Base-by-base conservation (phyloP, 2,113 vertebrate species). In the Ctenodactylus gundi region DNA sequence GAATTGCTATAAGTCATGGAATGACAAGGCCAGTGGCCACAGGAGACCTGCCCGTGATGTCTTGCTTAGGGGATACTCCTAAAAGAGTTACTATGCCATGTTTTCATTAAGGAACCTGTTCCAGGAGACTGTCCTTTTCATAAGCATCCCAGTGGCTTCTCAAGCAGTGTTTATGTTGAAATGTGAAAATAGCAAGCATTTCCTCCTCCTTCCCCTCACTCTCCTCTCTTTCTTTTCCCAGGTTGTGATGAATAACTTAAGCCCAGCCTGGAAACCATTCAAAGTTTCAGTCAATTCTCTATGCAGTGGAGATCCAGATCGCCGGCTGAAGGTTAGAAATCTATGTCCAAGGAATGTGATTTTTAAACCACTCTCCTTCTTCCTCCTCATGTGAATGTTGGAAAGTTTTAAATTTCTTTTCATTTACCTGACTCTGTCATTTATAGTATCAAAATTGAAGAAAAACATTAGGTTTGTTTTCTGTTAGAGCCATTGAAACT, bases 211-310 rank as follows among this genome's bases (percentile, higher is more conserved):
- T n/a, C 58, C n/a, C 58, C n/a, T 53, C 58, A 96, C 68, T 44
- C 4, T 65, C 34, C 18, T 88, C 44, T 96, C 44, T 97, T 93
- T 98, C 90, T 93, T 60, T 94, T 95, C 60, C 60, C 96, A 99
- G 99, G 99, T 99, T 57, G 98, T 99, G 64, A 99, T 99, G 99
- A 99, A 99, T 97, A 99, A 99, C 97, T 98, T 99, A 93, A 99
- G 99, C 94, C 99, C 99, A 17, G 98, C 99, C 11, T 99, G 99
- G 99, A 99, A 99, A 97, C 99, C 99, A 55, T 99, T 99, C 98
- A 99, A 99, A 98, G 99, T 99, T 34, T 99, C 99, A 0, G 98
- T 99, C 70, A 99, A 99, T 98, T 99, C 99, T 25, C 98, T 99
- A 77, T 99, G 99, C 98, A 99, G 99, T 2, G 99, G 99, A 95